Percentiles rank a stretch among this genome's conserved stretches.
Evolutionary conservation across 2,888 invertebrate genomes (phyloP).

Genomic region (Mythimna lalbum): DNA sequence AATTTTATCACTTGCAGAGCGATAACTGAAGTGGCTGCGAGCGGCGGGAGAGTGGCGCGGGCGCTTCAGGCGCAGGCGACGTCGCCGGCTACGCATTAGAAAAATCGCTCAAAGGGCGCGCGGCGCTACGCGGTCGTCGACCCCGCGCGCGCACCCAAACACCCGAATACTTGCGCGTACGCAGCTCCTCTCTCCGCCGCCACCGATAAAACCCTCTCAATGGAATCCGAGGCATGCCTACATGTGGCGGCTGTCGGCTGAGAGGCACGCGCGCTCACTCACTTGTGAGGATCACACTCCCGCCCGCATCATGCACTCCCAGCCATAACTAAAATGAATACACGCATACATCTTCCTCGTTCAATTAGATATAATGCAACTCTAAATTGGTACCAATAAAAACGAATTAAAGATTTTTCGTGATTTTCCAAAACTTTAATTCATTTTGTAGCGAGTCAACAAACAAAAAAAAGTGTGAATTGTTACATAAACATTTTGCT

Average conservation of each 20-base stretch:
- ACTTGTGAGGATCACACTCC: constrained; percentile 65
- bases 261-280: constrained; percentile 69
- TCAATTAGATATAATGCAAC: constrained; percentile 37
- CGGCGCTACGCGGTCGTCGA: constrained; percentile 79
- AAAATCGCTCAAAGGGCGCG: constrained; percentile 77
- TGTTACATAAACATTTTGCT: constrained; percentile 16
- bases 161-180: constrained; percentile 87
- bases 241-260: constrained; percentile 66
- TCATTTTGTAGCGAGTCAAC: constrained; percentile 1
- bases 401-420: constrained; percentile 25
- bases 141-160: constrained; percentile 77
- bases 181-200: constrained; percentile 75
- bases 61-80: constrained; percentile 27
- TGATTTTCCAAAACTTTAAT: constrained; percentile 19
- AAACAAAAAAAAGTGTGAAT: constrained; percentile 2
- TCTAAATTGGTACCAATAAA: constrained; percentile 46
- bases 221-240: constrained; percentile 79
- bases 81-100: constrained; percentile 67
- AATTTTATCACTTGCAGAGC: constrained; percentile 9
- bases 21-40: constrained; percentile 28
- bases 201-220: constrained; percentile 77
- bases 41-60: neutral
- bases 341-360: constrained; percentile 41
- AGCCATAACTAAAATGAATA: constrained; percentile 52
- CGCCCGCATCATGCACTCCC: constrained; percentile 58